Evolutionary conservation across 2,888 invertebrate species (phyloP).

Genomic region (Dolomedes plantarius): DNA sequence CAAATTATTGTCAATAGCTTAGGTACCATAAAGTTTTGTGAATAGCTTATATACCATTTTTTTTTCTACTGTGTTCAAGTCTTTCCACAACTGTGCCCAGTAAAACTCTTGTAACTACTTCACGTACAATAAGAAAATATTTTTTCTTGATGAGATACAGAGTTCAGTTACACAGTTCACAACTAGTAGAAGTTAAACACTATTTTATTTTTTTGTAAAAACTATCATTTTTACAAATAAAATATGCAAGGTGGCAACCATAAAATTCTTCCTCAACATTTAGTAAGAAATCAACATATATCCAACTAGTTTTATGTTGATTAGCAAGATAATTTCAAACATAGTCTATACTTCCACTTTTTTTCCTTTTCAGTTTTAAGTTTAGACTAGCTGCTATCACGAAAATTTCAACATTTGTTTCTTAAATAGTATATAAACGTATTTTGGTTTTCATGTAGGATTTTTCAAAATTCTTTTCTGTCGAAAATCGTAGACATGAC

Average conservation of each 20-base stretch:
- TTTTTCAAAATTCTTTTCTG: constrained; percentile 83
- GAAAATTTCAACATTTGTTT: constrained; percentile 14
- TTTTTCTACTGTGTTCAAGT: constrained; percentile 6
- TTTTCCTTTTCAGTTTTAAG: constrained; percentile 16
- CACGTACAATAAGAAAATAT: constrained; percentile 14
- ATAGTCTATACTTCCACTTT: constrained; percentile 32
- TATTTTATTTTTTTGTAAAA: constrained; percentile 11
- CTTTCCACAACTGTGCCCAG: not conserved
- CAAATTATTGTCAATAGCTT: too few relatives aligned
- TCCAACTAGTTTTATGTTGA: not conserved
- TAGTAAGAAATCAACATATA: constrained; percentile 8
- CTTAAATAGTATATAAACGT: constrained; percentile 6
- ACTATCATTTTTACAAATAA: constrained; percentile 20
- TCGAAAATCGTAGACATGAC: constrained; percentile 95
- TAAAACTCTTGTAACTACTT: constrained; percentile 8
- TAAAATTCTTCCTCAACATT: constrained; percentile 21
- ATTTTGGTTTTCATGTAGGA: constrained; percentile 45
- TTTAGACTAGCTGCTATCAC: constrained; percentile 71
- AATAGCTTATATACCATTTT: too few relatives aligned
- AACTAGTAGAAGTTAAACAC: constrained; percentile 27
- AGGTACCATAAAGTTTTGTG: too few relatives aligned
- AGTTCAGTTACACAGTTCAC: constrained; percentile 10
- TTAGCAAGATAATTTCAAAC: constrained; percentile 12
- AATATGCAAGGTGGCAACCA: constrained; percentile 19
- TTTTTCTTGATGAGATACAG: not conserved